phyloP scores from a whole-genome alignment of 2,113 vertebrate species.

The Heterochromis multidens region DNA sequence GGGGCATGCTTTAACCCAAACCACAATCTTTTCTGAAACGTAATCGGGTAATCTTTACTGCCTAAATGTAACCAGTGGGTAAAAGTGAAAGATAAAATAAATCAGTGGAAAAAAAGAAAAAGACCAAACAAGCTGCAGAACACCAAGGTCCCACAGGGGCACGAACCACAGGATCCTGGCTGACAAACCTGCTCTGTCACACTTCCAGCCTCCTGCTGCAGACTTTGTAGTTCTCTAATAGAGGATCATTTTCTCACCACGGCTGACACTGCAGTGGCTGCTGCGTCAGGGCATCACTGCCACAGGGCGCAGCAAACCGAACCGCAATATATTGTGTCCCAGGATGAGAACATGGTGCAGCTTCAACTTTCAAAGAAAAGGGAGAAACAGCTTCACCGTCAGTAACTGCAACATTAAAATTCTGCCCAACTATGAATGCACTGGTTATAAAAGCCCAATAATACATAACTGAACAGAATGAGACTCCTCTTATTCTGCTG shows the following conservation, averaged over 20 bases:
- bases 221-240: not conserved
- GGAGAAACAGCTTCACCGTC: not conserved
- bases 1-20: not conserved
- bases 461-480: rapidly evolving
- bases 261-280: not conserved
- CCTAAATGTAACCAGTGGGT: not conserved
- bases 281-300: not conserved
- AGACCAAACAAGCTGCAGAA: not conserved
- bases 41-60: not conserved
- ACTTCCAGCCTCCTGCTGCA: not conserved
- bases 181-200: not conserved
- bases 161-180: not conserved
- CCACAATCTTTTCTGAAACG: not conserved
- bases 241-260: not conserved
- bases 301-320: not conserved
- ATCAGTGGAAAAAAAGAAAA: not conserved
- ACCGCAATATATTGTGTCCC: not conserved
- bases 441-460: not conserved
- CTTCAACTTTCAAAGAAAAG: not conserved
- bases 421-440: not conserved
- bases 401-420: not conserved
- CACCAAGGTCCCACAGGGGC: rapidly evolving
- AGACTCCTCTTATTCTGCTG: not conserved
- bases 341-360: not conserved
- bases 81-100: not conserved